Percentiles rank a stretch among this genome's conserved stretches.
Conservation (phyloP, 2,888 invertebrate genomes). For the Escarpia spicata region DNA sequence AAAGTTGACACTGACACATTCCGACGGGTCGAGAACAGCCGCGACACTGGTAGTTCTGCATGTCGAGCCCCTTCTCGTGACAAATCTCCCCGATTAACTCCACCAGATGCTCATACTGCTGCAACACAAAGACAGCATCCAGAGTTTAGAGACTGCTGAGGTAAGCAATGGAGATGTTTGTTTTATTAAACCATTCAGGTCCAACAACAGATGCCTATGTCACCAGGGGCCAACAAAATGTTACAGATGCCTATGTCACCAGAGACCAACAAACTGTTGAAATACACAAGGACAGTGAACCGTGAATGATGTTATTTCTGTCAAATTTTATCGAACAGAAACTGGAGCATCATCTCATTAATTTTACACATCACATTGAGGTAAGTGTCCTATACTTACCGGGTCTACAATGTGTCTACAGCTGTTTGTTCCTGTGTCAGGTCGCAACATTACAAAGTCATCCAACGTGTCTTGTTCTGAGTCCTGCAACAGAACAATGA, state of each 20-base stretch:
- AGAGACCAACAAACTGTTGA: too few species aligned
- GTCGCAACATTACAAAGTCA: not conserved
- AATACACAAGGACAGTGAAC: too few species aligned
- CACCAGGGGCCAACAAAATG: too few species aligned
- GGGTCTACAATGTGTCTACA: not conserved
- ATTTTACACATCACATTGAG: not conserved
- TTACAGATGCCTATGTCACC: too few species aligned
- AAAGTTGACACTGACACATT: constrained; percentile 49
- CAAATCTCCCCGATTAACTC: constrained; percentile 42
- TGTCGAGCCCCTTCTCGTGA: constrained; percentile 82
- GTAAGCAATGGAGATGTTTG: too few species aligned
- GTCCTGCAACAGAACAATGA: not conserved
- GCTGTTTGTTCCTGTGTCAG: not conserved
- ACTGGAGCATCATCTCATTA: not conserved
- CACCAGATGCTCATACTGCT: not conserved
- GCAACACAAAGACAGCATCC: not conserved
- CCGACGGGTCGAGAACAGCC: constrained; percentile 70
- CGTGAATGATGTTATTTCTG: not conserved
- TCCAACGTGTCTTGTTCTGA: not conserved
- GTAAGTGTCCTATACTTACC: not conserved
- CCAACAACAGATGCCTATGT: too few species aligned
- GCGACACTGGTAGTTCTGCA: constrained; percentile 87
- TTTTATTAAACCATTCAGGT: too few species aligned
- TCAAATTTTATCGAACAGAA: not conserved
- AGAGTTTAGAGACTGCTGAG: not conserved